Evolutionary conservation across 2,888 invertebrate genomes (phyloP), one percentile per base, ranked within the genome.

Genomic region (Chironomus riparius): DNA sequence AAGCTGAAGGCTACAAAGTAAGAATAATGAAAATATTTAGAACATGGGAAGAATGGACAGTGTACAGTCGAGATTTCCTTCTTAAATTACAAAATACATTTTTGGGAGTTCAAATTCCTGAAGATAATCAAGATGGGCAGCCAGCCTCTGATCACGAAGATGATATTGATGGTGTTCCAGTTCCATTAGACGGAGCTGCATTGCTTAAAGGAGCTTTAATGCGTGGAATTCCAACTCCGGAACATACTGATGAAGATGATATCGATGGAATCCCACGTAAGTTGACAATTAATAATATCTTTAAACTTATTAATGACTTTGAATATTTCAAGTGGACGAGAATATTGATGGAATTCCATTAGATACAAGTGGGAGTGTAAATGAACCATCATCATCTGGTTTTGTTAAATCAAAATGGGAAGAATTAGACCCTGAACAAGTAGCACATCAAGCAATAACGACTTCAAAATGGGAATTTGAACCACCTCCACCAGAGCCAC

Each of bases 1-100:
- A 95, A 86, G 96, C 96, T n/a, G 98, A 99, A 85, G 96, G 97
- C 48, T 97, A 97, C 84, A 95, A 97, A 81, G 90, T 92, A 77
- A 86, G 97, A 68, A 93, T 98, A 47, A 90, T 95, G 82, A 89
- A 92, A 80, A 92, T 95, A 79, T 90, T 98, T 82, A 90, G 94
- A 81, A 95, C 97, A 1, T 98, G 99, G 98, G 97, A 98, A 83
- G 98, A 99, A 82, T 96, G 96, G 91, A 91, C 94, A 15, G 91
- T 99, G 77, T 99, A 98, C 86, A 94, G 98, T 0, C 92, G 93
- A 77, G 97, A 98, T 79, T 94, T 93, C 83, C 87, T 99, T 78
- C 89, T 92, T 78, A 91, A 90, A 81, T 85, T 97, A 77, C 95
- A 97, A 82, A 94, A 95, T 81, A 88, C 93, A 12, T 98, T 99